Conservation (phyloP, 2,113 vertebrate genomes). For the Pachycephala philippinensis region DNA sequence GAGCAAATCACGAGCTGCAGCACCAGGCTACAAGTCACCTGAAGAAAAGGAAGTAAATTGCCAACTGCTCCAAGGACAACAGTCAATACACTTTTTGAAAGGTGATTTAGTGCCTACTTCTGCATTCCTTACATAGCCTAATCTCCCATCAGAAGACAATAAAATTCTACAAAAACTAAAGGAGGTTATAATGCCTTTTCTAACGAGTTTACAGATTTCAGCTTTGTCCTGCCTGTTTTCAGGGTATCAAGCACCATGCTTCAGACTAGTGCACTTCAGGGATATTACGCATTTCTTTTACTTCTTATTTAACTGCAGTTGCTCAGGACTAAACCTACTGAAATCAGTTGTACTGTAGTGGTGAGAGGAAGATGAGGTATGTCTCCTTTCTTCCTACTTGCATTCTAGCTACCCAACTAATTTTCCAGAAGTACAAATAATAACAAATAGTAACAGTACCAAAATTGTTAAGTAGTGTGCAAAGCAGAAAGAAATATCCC, state of each 20-base stretch:
- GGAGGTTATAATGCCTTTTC: neutral
- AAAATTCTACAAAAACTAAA: neutral
- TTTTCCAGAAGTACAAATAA: neutral
- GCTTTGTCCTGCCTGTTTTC: neutral
- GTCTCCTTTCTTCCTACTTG: neutral
- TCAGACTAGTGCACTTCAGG: neutral
- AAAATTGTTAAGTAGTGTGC: neutral
- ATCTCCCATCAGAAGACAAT: neutral
- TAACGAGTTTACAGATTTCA: neutral
- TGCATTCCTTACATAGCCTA: neutral
- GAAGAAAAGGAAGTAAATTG: constrained; percentile 35
- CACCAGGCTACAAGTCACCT: neutral
- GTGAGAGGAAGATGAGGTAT: neutral
- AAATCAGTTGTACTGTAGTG: neutral
- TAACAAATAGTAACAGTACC: neutral
- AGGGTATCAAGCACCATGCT: neutral
- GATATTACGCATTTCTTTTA: neutral
- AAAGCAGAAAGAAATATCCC: neutral
- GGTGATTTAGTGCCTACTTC: neutral
- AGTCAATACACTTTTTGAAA: neutral
- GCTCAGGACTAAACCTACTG: neutral
- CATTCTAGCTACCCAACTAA: neutral
- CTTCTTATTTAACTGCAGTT: neutral
- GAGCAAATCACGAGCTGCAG: neutral
- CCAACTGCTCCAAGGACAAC: neutral